Evolutionary conservation across 2,113 vertebrate genomes (phyloP).

Genomic region (Microcebus ravelobensis): DNA sequence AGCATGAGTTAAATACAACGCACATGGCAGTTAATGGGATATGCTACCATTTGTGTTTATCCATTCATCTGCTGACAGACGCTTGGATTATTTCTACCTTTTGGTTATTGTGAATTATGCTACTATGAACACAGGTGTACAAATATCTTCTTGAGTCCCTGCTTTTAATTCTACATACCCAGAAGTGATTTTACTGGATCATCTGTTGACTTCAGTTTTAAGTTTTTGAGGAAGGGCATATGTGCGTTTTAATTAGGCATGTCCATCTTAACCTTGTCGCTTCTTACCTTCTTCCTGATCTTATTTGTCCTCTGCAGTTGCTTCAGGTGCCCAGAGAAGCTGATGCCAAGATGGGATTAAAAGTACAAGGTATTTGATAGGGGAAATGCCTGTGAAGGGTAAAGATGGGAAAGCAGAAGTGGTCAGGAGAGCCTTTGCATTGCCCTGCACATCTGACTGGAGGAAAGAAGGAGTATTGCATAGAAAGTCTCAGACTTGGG

Average conservation of each 20-base stretch:
- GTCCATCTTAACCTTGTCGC: neutral
- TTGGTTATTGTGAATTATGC: neutral
- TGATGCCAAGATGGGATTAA: neutral
- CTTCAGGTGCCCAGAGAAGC: neutral
- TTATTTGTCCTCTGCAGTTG: neutral
- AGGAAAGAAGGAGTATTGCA: neutral
- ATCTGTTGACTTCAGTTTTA: neutral
- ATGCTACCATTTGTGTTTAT: neutral
- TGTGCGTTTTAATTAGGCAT: neutral
- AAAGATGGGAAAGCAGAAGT: neutral
- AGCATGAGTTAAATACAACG: no score
- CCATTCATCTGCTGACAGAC: neutral
- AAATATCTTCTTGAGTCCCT: neutral
- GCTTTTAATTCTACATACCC: no score
- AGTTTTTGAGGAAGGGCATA: neutral
- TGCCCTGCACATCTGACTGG: neutral
- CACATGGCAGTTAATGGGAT: no score
- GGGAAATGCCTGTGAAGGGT: neutral
- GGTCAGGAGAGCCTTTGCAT: neutral
- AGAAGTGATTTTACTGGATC: neutral
- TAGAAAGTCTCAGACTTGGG: neutral
- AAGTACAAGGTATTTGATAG: neutral
- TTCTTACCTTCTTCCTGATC: neutral
- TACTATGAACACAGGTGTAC: neutral
- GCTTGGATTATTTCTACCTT: neutral